Evolutionary conservation across 1,140 invertebrate species (phyloP), one percentile per base, ranked within the genome.

Genomic region (Aphelinus atriplicis): DNA sequence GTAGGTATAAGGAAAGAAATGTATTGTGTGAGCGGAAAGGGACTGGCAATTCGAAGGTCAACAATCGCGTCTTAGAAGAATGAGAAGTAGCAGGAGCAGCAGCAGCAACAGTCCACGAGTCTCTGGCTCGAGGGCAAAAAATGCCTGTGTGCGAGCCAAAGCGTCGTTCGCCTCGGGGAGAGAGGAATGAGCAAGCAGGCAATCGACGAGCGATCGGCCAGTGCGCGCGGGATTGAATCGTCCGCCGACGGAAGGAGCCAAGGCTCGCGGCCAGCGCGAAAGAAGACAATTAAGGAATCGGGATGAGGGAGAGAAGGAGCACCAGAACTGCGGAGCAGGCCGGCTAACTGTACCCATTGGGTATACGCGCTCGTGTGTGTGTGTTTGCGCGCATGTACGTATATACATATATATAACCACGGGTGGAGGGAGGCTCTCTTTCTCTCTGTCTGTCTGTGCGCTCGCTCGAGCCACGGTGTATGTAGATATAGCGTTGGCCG

Each of bases 281-380:
- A 67, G 65, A 68, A 68, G 73, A 75, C 73, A 75, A 75, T 75
- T 78, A 78, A 78, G 68, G 73, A 10, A 56, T 46, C 51, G 65
- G 46, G 43, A 46, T 48, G 58, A 62, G 51, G 47, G 3, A 51
- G 50, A 46, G 51, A 69, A 58, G 43, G 42, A 77, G 73, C 67
- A 26, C 26, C 26, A 26, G 26, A 26, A 26, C n/a, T 50, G 55
- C 48, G 7, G 50, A 7, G 51, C 61, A 26, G 61, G 60, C 83
- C 81, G 80, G 80, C 80, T 81, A 84, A 84, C 81, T 78, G 78
- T 79, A 78, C 76, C 78, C 71, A 79, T 60, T 81, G 76, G 26
- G 26, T 82, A 84, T 80, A 83, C 80, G 78, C 26, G 26, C 26
- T 26, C 26, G 26, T 26, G 26, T 26, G 26, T 26, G 26, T 26